phyloP scores from a whole-genome alignment of 2,797 vertebrate species.

The Sciurus carolinensis region DNA sequence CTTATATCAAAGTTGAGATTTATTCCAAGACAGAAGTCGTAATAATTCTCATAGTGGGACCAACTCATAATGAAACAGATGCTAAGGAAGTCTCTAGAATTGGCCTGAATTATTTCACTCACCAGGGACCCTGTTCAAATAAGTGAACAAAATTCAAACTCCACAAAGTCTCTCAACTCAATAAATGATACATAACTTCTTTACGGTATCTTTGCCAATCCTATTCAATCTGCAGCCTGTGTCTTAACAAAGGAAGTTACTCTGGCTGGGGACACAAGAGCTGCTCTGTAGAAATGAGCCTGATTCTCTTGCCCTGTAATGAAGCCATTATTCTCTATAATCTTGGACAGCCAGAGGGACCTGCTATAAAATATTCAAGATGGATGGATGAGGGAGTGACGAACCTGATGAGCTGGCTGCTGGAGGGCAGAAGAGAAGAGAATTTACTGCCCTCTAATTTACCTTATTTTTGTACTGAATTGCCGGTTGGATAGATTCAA shows the following conservation, averaged over 20 bases:
- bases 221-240: neutral
- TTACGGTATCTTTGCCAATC: neutral
- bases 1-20: slow-evolving; percentile 53
- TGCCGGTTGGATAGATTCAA: slow-evolving; percentile 13
- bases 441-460: slow-evolving; percentile 63
- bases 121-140: slow-evolving; percentile 41
- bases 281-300: slow-evolving; percentile 61
- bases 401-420: neutral
- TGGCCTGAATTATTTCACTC: slow-evolving; percentile 42
- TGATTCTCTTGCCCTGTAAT: slow-evolving; percentile 69
- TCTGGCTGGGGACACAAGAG: neutral
- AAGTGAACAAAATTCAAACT: slow-evolving; percentile 53
- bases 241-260: slow-evolving; percentile 75
- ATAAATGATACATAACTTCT: neutral
- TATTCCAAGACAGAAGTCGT: slow-evolving; percentile 65
- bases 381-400: slow-evolving; percentile 54
- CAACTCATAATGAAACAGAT: slow-evolving; percentile 49
- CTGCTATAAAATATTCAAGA: slow-evolving; percentile 77
- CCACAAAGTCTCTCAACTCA: neutral
- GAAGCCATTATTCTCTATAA: slow-evolving; percentile 78
- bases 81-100: slow-evolving; percentile 39
- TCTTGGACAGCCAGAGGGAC: slow-evolving; percentile 73
- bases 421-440: slow-evolving; percentile 37
- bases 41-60: slow-evolving; percentile 22
- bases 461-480: slow-evolving; percentile 61